Evolutionary conservation across 2,888 invertebrate species (phyloP), one percentile per base, ranked within the genome.

Genomic region (Aplocera efformata): DNA sequence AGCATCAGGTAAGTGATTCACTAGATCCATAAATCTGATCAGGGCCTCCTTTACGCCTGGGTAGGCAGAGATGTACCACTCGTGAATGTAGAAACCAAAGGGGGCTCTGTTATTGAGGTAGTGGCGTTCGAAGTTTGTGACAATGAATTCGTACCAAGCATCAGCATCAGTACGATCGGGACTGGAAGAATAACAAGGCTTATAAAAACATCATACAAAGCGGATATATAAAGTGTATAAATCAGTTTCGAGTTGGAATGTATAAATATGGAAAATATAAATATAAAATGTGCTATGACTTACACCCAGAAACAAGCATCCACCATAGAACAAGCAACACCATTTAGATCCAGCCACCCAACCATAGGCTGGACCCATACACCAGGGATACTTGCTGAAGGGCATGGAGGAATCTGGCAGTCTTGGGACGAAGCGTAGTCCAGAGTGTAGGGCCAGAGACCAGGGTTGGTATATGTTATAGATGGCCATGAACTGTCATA

Each of bases 371-470:
- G 60, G 0, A 92, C 90, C 94, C 93, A 94, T 24, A 90, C 68
- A 0, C 91, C 91, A 6, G 90, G 89, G 56, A 89, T 81, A 0
- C 90, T 76, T 0, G 89, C 86, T 1, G 69, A 76, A 0, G 92
- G 92, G 60, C 93, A 93, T 0, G 86, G 84, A 0, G 75, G 80
- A 7, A 90, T 79, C 5, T 72, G 57, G 41, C 92, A 92, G 42
- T 90, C 89, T 63, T 92, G 90, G 8, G 49, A 81, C 0, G 89
- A 86, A 0, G 67, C 63, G 52, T 90, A 91, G 59, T 94, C 91
- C 37, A 93, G 65, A 0, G 93, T 93, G 67, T 93, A 94, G 0
- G 94, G 94, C 90, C 91, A 94, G 1, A 91, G 64, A 9, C 88
- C 89, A 17, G 88, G 86, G 36, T 79, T 51, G 0, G 67, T 59